Conservation (phyloP, 2,113 vertebrate species). For the Jacana jacana region DNA sequence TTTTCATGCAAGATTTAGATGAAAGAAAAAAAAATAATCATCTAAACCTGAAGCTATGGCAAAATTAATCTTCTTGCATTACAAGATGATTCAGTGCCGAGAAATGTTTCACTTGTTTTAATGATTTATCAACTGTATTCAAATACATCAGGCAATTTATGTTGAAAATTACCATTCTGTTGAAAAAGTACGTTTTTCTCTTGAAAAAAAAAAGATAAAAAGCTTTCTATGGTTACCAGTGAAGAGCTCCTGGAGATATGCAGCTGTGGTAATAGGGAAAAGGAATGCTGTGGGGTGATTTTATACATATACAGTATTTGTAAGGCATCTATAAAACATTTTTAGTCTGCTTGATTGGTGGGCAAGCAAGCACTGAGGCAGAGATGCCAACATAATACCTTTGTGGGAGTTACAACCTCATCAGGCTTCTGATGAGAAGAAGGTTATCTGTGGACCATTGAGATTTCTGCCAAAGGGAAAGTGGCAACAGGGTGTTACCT, state of each 20-base stretch:
- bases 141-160: not conserved
- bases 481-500: not conserved
- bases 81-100: not conserved
- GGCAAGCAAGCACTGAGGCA: not conserved
- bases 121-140: conserved; percentile 30
- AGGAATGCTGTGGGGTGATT: not conserved
- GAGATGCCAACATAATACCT: not conserved
- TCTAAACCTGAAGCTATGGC: not conserved
- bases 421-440: not conserved
- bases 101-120: not conserved
- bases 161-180: not conserved
- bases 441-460: not conserved
- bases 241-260: not conserved
- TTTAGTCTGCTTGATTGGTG: not conserved
- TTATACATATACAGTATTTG: not conserved
- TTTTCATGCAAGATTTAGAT: not conserved
- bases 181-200: not conserved
- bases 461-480: not conserved
- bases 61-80: not conserved
- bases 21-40: not conserved
- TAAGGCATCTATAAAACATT: no score
- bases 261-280: not conserved
- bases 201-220: not conserved
- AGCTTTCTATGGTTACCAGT: not conserved
- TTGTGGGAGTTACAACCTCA: not conserved